Evolutionary conservation across 2,888 invertebrate species (phyloP).

Genomic region (Parnassius glacialis): DNA sequence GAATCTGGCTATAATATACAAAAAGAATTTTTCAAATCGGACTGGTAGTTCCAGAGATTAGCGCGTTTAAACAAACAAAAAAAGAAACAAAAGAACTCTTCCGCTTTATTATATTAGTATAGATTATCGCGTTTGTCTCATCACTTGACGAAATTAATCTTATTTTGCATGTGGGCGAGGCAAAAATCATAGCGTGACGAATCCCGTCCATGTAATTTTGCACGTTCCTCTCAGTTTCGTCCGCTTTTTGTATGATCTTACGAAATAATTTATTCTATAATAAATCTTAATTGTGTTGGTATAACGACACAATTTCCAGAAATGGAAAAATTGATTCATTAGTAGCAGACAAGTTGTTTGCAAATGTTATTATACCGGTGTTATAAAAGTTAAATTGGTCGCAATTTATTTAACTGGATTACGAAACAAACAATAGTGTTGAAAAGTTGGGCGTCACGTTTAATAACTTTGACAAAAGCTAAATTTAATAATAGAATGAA

Average conservation of each 20-base stretch:
- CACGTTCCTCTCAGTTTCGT: conserved; percentile 19
- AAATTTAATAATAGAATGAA: too few species aligned
- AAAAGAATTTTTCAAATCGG: too few species aligned
- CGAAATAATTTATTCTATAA: conserved; percentile 35
- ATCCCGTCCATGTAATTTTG: conserved; percentile 33
- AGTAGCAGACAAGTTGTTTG: conserved; percentile 3
- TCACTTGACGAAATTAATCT: conserved; percentile 1
- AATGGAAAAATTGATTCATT: conserved; percentile 13
- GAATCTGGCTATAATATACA: too few species aligned
- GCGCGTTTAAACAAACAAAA: too few species aligned
- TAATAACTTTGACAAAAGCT: too few species aligned
- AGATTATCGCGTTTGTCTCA: conserved; percentile 5
- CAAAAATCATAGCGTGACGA: conserved; percentile 33
- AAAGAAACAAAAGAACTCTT: too few species aligned
- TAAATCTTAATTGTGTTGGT: conserved; percentile 27
- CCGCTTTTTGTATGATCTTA: conserved; percentile 25
- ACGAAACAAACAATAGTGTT: too few species aligned
- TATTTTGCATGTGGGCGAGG: conserved; percentile 32
- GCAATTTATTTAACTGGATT: neutral
- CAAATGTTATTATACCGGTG: neutral
- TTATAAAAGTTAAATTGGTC: conserved; percentile 9
- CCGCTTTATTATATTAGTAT: too few species aligned
- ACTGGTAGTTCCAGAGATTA: too few species aligned
- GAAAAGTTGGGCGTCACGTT: too few species aligned
- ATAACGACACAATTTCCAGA: conserved; percentile 14